Evolutionary conservation across 2,113 vertebrate species (phyloP).

Genomic region (Rafetus swinhoei): DNA sequence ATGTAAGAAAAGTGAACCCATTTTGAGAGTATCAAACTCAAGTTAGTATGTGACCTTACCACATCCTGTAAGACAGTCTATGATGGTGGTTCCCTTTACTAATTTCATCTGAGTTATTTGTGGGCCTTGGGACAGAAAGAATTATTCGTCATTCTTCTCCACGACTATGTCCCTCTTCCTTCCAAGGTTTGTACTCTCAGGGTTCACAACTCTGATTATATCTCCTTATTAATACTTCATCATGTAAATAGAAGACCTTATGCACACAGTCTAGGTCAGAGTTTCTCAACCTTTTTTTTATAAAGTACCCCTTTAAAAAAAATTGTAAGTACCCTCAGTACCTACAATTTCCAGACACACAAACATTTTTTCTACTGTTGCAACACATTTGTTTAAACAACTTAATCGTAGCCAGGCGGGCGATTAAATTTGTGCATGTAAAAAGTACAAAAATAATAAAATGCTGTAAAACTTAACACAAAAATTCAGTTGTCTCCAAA

Average conservation of each 20-base stretch:
- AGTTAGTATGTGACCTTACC: neutral
- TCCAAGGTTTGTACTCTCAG: neutral
- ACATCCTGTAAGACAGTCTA: neutral
- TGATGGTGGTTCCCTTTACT: neutral
- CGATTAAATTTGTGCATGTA: too few relatives aligned
- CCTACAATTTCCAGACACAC: too few relatives aligned
- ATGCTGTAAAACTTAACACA: too few relatives aligned
- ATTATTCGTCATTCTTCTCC: rapidly evolving
- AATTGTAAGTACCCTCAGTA: too few relatives aligned
- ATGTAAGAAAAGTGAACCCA: too few relatives aligned
- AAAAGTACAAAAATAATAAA: too few relatives aligned
- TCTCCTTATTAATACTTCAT: neutral
- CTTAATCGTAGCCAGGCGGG: too few relatives aligned
- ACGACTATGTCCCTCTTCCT: neutral
- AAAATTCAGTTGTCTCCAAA: too few relatives aligned
- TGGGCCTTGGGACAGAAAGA: neutral
- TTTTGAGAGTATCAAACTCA: neutral
- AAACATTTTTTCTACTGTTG: too few relatives aligned
- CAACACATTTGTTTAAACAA: too few relatives aligned
- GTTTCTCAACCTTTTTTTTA: too few relatives aligned
- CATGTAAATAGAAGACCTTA: neutral
- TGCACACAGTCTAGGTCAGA: neutral
- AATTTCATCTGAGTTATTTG: neutral
- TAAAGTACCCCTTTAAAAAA: too few relatives aligned
- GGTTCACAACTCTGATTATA: neutral